Evolutionary conservation across 2,113 vertebrate species (phyloP), one percentile per base, ranked within the genome.

Genomic region (Asarcornis scutulata): DNA sequence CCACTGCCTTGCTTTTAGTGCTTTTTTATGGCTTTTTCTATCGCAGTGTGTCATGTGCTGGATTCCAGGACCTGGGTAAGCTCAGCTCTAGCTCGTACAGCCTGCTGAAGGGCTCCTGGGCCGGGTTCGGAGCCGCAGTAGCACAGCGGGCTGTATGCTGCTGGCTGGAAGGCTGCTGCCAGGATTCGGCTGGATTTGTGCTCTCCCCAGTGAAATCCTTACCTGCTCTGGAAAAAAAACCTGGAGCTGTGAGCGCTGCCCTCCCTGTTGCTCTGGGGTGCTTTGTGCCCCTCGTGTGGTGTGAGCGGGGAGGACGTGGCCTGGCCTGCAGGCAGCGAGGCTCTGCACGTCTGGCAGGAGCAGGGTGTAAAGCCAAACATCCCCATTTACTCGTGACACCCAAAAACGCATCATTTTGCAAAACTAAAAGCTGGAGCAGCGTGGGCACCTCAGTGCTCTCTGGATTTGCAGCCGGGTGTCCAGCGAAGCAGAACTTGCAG

Each of bases 401-500:
- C 68, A 68, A 55, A 92, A 73, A 52, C 27, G 14, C 31, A 11
- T 50, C 10, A 15, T 8, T 88, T 80, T 80, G 16, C 42, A 72
- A 46, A 60, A 56, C 16, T 46, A 3, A 27, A 68, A 79, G 27
- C 21, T 76, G 46, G 48, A 80, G 76, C 11, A 42, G 31, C 36
- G 59, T 4, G 3, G 1, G 2, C 17, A 26, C 31, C 66, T 69
- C 32, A 42, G 0, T 23, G 17, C 48, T 80, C 42, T 8, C 2
- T 73, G 25, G 27, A 55, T 52, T 63, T 76, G 42, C 58, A 72
- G 63, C 46, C 12, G n/a, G 32, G 14, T 10, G 3, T 44, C 23
- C 42, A 50, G 48, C 42, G 68, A 44, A 44, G 7, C 55, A 53
- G 18, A 81, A 11, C 32, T 76, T 13, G 17, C 76, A 81, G 22